Base-by-base conservation (phyloP, 1,140 invertebrate species). In the Microplitis mediator region DNA sequence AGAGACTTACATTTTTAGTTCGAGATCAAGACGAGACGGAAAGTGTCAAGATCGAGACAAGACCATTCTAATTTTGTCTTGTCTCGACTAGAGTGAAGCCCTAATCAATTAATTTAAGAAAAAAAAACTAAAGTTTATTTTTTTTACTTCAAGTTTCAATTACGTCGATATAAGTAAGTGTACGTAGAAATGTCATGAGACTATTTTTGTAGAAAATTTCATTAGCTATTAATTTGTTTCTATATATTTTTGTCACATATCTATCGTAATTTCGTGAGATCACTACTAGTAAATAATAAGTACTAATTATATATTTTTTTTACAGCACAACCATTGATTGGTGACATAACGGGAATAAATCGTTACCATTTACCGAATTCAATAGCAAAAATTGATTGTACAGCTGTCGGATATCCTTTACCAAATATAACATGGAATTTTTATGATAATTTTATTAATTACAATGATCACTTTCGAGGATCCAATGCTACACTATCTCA, bases 371-470 rank as follows among this genome's bases (percentile, higher is more conserved):
- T 85, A 6, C 78, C 79, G 9, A 85, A 88, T 14, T 73, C 81
- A 50, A 74, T 71, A 6, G 83, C 82, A 0, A 75, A 80, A 23
- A 76, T 90, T 5, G 72, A 77, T 32, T 91, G 90, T 72, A 73
- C 73, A 13, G 84, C 88, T 3, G 75, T 77, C 1, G 84, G 86
- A 0, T 88, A 84, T 83, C 90, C 90, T 2, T 31, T 72, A 4
- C 84, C 90, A 0, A 73, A 82, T 2, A 84, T 91, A 11, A 83
- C 79, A 4, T 91, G 89, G 87, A 78, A 61, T 4, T 90, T 86
- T 71, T 45, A 9, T 45, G 6, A 6, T 45, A 11, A 8, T 45
- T 45, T 9, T 11, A 74, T 81, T 11, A 6, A 73, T 31, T 65
- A 69, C 11, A 39, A 54, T 16, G 9, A 61, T 54, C 5, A 54